Base-by-base conservation (phyloP, 2,797 vertebrate species). In the Micropoecilia bifurca region DNA sequence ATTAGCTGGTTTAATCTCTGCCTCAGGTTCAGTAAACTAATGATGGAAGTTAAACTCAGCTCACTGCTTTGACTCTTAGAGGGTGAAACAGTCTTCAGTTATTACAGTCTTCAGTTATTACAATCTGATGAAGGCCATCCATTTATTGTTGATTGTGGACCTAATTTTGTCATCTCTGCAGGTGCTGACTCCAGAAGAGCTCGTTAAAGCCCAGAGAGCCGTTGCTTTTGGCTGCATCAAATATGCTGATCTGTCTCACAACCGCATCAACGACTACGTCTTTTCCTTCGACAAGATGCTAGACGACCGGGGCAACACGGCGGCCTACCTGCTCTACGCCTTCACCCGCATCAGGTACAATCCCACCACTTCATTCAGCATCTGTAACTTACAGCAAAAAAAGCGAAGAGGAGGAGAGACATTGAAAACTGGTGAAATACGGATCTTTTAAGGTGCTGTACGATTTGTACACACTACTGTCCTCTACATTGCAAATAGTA, bases 221-320 rank as follows among this genome's bases (percentile, higher is more conserved):
- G 97, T 99, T 0, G 97, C 98, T 0, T 99, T 98, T 4, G 98
- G 98, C 33, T 99, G 98, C 83, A 97, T 99, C 85, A 99, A 98
- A 74, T 99, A 99, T 0, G 97, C 98, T 25, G 98, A 99, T 89
- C 96, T 99, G 20, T 99, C 97, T 16, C 98, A 99, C 94, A 99
- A 99, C 90, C 97, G 98, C 77, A 94, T 97, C 89, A 99, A 99
- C 18, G 98, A 99, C 93, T 99, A 99, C 30, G 90, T 99, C 59
- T 99, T 99, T 95, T 99, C 98, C 47, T 99, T 99, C 16, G 98
- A 99, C 95, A 99, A 99, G 93, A 99, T 99, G 98, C 93, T 99
- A 87, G 98, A 99, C 7, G 98, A 99, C 94, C 91, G 97, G 79
- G 98, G 98, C 53, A 99, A 99, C 93, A 99, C 98, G 0, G 98